Percentiles rank a stretch among this genome's conserved stretches.
Conservation (phyloP, 2,113 vertebrate species). For the Arvicanthis niloticus region DNA sequence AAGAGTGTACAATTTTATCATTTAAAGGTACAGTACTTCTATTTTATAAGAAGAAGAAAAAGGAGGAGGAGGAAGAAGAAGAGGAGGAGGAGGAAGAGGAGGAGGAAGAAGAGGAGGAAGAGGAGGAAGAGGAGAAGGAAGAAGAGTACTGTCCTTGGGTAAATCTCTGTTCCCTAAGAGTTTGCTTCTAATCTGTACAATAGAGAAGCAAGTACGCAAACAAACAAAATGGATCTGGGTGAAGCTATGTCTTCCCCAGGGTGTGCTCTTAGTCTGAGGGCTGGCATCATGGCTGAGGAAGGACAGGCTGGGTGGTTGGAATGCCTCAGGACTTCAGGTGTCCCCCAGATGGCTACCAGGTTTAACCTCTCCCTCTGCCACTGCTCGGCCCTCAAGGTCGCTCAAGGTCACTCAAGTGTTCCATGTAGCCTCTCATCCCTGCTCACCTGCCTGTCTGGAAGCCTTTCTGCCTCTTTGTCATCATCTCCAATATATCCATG, state of each 20-base stretch:
- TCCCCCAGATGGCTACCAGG: background rate
- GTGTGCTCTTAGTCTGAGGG: background rate
- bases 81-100: too few relatives aligned
- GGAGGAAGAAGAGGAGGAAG: too few relatives aligned
- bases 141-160: background rate
- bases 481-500: background rate
- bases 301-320: background rate
- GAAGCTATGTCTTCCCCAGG: background rate
- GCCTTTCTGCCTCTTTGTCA: background rate
- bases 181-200: background rate
- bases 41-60: background rate
- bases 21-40: conserved; percentile 9
- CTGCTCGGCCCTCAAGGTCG: too few relatives aligned
- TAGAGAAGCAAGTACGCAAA: background rate
- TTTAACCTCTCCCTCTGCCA: background rate
- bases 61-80: too few relatives aligned
- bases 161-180: background rate
- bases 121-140: too few relatives aligned
- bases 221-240: background rate
- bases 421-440: too few relatives aligned
- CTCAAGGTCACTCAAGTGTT: background rate
- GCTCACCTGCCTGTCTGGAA: background rate
- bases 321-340: background rate
- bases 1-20: background rate
- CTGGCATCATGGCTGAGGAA: background rate